phyloP scores from a whole-genome alignment of 1,140 invertebrate species.

The Leptinotarsa texana region DNA sequence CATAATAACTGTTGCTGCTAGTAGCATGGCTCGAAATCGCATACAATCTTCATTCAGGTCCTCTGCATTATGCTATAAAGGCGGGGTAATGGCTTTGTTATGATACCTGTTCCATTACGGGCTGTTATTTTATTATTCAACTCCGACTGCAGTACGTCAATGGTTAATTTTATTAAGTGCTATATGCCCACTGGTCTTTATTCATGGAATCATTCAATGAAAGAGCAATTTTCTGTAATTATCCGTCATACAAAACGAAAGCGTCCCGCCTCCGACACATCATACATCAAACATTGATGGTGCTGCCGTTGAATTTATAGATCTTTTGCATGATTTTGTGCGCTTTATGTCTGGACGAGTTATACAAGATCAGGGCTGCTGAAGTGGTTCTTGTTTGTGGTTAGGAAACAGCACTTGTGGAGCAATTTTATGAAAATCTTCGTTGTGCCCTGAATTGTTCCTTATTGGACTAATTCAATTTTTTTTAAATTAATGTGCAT shows the following conservation, averaged over 20 bases:
- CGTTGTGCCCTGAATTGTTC: too few relatives aligned
- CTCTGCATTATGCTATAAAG: conserved; percentile 46
- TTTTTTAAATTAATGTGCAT: too few relatives aligned
- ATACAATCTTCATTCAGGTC: conserved; percentile 44
- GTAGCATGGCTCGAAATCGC: conserved; percentile 42
- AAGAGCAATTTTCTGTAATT: conserved; percentile 31
- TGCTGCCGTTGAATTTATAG: conserved; percentile 19
- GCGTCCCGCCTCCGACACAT: conserved; percentile 21
- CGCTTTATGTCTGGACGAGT: neutral
- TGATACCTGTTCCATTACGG: conserved; percentile 46
- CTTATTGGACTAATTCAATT: too few relatives aligned
- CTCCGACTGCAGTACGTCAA: conserved; percentile 38
- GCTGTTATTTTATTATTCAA: conserved; percentile 43
- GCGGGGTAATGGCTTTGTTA: conserved; percentile 48
- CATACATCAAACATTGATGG: conserved; percentile 23
- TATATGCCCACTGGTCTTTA: conserved; percentile 38
- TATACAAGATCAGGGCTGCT: neutral
- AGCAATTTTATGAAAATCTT: too few relatives aligned
- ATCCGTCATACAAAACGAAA: conserved; percentile 15
- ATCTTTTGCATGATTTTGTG: conserved; percentile 18
- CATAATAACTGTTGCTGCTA: conserved; percentile 8
- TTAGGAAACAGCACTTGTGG: too few relatives aligned
- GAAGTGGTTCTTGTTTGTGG: too few relatives aligned
- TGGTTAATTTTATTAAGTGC: conserved; percentile 42
- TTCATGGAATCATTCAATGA: conserved; percentile 32